These are phyloP conservation scores for Lycodopsis pacificus DNA, from an alignment of 2,797 vertebrate genomes.

Conservation along the genomic window DNA sequence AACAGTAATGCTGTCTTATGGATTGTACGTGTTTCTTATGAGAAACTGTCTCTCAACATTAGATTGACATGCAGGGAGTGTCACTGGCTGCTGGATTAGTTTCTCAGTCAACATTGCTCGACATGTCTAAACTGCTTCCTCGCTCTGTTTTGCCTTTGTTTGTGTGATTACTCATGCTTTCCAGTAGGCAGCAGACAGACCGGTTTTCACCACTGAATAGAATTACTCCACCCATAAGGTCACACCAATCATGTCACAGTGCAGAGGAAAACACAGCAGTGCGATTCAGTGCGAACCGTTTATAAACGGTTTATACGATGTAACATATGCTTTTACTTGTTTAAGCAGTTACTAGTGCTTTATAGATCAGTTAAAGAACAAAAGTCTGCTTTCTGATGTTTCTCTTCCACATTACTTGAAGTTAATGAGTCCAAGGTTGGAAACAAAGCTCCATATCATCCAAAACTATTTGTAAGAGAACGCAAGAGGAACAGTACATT, in stretches of 20 bases:
- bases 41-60: neutral
- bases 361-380: too few species aligned
- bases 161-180: neutral
- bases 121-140: neutral
- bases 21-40: neutral
- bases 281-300: too few species aligned
- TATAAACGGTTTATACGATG: too few species aligned
- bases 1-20: neutral
- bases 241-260: neutral
- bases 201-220: slow-evolving; percentile 19
- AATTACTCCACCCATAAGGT: neutral
- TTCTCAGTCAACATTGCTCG: neutral
- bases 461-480: too few species aligned
- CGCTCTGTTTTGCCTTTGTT: neutral
- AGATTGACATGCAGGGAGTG: neutral
- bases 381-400: too few species aligned
- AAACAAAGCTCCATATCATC: too few species aligned
- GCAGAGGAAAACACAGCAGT: neutral
- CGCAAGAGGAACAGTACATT: too few species aligned
- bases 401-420: too few species aligned
- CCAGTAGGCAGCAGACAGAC: neutral
- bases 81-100: neutral
- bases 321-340: too few species aligned
- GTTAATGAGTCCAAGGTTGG: too few species aligned
- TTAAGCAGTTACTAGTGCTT: too few species aligned